A percentile compares a stretch with the other conserved stretches of the same genome.
Conservation (phyloP, 2,113 vertebrate genomes). For the Sebastes schlegelii region DNA sequence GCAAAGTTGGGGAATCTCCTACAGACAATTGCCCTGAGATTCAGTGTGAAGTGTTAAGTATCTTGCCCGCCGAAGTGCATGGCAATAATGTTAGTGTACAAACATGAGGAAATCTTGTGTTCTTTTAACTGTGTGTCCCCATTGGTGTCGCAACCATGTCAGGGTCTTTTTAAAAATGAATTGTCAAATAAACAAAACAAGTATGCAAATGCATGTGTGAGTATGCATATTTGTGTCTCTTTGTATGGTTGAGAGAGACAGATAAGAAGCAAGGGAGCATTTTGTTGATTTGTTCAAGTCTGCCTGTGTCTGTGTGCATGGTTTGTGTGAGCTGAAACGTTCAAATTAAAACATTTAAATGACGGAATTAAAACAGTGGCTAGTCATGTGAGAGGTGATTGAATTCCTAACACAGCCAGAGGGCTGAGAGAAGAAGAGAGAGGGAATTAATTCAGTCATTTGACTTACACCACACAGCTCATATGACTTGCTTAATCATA, state of each 20-base stretch:
- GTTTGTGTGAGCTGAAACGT: constrained; percentile 11
- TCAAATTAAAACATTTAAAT: constrained; percentile 47
- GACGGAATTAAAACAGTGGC: constrained; percentile 32
- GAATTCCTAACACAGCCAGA: constrained; percentile 20
- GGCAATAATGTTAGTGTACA: not conserved
- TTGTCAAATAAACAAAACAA: not conserved
- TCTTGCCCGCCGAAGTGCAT: constrained; percentile 11
- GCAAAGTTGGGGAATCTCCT: constrained; percentile 6
- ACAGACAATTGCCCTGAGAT: constrained; percentile 29
- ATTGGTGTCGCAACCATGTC: not conserved
- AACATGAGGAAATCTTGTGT: not conserved
- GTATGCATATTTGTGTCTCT: constrained; percentile 1
- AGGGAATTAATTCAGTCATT: constrained; percentile 8
- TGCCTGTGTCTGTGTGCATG: not conserved
- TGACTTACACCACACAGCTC: constrained; percentile 12
- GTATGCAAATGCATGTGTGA: constrained; percentile 9
- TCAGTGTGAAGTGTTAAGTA: constrained; percentile 4
- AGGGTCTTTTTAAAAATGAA: not conserved
- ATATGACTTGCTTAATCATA: constrained; percentile 2
- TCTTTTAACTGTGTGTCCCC: not conserved
- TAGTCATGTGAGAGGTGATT: constrained; percentile 39
- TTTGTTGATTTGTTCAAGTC: not conserved
- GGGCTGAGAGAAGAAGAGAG: constrained; percentile 2
- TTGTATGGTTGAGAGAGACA: not conserved
- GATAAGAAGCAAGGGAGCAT: not conserved